Evolutionary conservation across 2,888 invertebrate species (phyloP).

Genomic region (Parapristionchus giblindavisi): DNA sequence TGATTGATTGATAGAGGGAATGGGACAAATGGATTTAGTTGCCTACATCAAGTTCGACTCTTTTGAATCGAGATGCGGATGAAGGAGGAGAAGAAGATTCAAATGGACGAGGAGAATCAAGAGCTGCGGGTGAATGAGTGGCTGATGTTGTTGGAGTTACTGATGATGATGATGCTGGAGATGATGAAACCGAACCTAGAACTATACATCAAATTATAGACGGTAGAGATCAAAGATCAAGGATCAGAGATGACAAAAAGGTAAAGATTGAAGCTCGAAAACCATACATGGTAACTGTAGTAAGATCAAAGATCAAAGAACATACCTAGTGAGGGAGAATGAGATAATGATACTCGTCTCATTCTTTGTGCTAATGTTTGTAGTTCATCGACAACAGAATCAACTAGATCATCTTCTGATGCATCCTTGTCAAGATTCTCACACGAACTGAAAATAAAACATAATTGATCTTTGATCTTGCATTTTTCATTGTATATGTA

Average conservation of each 20-base stretch:
- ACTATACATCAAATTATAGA: background rate
- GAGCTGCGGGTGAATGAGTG: slow-evolving; percentile 26
- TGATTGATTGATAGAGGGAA: background rate
- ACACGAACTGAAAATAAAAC: slow-evolving; percentile 34
- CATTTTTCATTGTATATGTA: slow-evolving; percentile 16
- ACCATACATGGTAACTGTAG: too few species aligned
- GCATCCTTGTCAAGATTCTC: slow-evolving; percentile 42
- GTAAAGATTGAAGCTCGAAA: too few species aligned
- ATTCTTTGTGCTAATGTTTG: slow-evolving; percentile 61
- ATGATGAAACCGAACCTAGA: slow-evolving; percentile 8
- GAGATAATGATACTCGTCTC: slow-evolving; percentile 57
- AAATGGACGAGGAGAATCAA: slow-evolving; percentile 32
- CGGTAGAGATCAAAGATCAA: too few species aligned
- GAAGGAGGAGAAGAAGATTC: slow-evolving; percentile 34
- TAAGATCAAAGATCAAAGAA: background rate
- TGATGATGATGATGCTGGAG: slow-evolving; percentile 21
- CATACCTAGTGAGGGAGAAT: slow-evolving; percentile 44
- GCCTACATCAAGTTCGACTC: slow-evolving; percentile 49
- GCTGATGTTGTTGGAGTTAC: slow-evolving; percentile 37
- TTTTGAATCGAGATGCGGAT: slow-evolving; percentile 50
- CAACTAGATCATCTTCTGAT: slow-evolving; percentile 57
- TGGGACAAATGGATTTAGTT: background rate
- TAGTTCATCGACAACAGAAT: slow-evolving; percentile 63
- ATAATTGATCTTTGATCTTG: slow-evolving; percentile 26
- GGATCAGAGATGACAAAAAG: too few species aligned